Conservation (phyloP, 2,797 vertebrate genomes). For the Pogoniulus pusillus region DNA sequence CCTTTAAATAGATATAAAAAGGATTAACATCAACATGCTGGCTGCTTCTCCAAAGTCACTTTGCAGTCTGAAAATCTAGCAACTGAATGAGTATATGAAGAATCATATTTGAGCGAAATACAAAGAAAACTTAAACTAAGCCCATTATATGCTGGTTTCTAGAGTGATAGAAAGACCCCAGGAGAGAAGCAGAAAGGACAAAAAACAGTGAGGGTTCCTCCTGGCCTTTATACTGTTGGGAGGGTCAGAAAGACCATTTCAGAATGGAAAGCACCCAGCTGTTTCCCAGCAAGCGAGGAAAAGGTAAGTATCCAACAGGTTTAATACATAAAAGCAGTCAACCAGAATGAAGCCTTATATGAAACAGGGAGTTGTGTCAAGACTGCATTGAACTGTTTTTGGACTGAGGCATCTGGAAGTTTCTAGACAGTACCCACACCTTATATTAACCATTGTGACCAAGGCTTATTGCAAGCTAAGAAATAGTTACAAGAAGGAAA, state of each 20-base stretch:
- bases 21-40: not conserved
- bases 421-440: not conserved
- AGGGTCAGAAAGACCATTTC: conserved; percentile 8
- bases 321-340: not conserved
- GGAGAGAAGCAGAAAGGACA: conserved; percentile 14
- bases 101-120: not conserved
- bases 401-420: not conserved
- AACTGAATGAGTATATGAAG: not conserved
- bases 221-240: conserved; percentile 9
- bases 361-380: conserved; percentile 3
- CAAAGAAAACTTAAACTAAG: conserved; percentile 12
- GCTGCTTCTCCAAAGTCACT: not conserved
- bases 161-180: conserved; percentile 4
- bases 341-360: conserved; percentile 8
- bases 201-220: not conserved
- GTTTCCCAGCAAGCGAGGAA: conserved; percentile 20
- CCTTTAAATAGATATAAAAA: not conserved
- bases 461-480: not conserved
- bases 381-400: not conserved
- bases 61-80: not conserved
- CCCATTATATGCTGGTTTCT: not conserved
- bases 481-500: not conserved
- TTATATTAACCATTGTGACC: not conserved
- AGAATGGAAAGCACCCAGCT: conserved; percentile 18
- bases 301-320: not conserved